These are phyloP conservation scores for Polyommatus icarus DNA, from an alignment of 2,888 invertebrate genomes.

Conservation along the genomic window DNA sequence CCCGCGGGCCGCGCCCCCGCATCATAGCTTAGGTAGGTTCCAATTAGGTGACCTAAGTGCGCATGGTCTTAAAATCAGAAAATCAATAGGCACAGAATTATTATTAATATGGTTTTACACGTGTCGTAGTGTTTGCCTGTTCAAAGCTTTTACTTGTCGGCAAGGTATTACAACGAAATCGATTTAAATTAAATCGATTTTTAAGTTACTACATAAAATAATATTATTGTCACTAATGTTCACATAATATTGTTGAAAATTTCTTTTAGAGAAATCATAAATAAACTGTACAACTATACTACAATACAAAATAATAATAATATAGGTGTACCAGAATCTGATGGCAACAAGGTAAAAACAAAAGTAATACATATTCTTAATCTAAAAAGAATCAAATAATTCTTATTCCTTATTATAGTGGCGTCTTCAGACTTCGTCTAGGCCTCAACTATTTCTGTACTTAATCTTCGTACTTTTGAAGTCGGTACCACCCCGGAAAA, in stretches of 20 bases:
- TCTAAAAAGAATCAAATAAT: no score
- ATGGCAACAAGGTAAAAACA: no score
- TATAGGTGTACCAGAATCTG: no score
- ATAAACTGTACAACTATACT: neutral
- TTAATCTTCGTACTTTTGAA: no score
- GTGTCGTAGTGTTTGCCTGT: neutral
- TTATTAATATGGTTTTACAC: neutral
- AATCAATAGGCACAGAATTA: neutral
- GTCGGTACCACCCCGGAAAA: no score
- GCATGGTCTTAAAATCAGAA: neutral
- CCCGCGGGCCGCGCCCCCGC: no score
- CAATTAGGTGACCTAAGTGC: constrained; percentile 32
- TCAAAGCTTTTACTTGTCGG: neutral
- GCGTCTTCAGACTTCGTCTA: no score
- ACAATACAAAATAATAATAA: no score
- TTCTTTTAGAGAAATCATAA: neutral
- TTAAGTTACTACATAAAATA: neutral
- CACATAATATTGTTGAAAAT: neutral
- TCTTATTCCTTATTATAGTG: no score
- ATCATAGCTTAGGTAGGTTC: no score
- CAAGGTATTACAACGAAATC: neutral
- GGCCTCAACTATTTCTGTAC: no score
- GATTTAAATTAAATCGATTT: neutral
- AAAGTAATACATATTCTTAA: no score
- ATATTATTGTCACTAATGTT: neutral